Percentiles rank a stretch among this genome's conserved stretches.
phyloP scores from a whole-genome alignment of 2,888 invertebrate species.

The Phasia obesa region DNA sequence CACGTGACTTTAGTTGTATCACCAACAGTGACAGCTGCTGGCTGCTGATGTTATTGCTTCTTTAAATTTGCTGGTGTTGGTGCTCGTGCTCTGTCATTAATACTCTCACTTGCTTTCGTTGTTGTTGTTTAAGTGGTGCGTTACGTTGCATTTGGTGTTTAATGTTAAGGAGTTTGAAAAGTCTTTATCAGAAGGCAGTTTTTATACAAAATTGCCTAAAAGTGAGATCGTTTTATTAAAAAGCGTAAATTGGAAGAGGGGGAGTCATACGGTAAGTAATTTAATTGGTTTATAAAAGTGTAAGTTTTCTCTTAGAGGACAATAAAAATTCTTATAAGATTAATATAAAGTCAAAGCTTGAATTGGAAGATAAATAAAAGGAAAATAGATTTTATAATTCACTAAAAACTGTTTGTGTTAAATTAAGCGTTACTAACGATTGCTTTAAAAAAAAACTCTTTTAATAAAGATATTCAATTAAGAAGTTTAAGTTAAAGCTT shows the following conservation, averaged over 20 bases:
- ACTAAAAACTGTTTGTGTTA: neutral
- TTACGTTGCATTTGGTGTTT: conserved; percentile 50
- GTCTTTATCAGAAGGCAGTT: neutral
- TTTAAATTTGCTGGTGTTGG: conserved; percentile 20
- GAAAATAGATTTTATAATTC: neutral
- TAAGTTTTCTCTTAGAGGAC: neutral
- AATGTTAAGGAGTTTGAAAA: conserved; percentile 11
- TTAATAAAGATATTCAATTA: too few species aligned
- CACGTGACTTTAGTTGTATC: conserved; percentile 62
- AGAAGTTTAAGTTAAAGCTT: too few species aligned
- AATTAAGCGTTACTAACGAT: neutral
- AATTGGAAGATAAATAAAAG: neutral
- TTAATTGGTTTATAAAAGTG: conserved; percentile 27
- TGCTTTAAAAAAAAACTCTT: too few species aligned
- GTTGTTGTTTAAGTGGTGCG: conserved; percentile 26
- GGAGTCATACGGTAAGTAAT: neutral
- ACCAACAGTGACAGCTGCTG: conserved; percentile 53
- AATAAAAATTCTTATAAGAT: too few species aligned
- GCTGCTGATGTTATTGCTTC: conserved; percentile 18
- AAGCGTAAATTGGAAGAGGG: neutral
- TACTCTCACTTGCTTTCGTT: conserved; percentile 7
- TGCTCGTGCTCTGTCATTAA: conserved; percentile 1
- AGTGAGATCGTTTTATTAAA: conserved; percentile 15
- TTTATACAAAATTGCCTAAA: neutral
- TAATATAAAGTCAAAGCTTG: neutral